Evolutionary conservation across 2,888 invertebrate species (phyloP), one percentile per base, ranked within the genome.

Genomic region (Pseudococcus longispinus): DNA sequence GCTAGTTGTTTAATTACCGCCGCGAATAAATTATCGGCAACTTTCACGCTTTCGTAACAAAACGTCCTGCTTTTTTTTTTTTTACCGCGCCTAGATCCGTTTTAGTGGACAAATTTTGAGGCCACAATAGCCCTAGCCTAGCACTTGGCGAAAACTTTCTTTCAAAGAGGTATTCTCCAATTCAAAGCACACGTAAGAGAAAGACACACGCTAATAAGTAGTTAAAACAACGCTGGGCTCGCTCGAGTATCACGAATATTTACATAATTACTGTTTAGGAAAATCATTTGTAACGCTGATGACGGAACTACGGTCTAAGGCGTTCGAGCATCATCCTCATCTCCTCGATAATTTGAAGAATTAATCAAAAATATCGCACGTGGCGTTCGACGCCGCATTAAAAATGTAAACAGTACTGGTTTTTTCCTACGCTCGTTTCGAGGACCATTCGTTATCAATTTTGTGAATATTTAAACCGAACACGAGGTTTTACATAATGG

Each of bases 41-140:
- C 77, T 80, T 80, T 80, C 77, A 80, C 77, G 77, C 77, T 80
- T 80, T 80, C 77, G 42, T 80, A 32, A 80, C 37, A 20, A n/a
- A 42, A 6, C 42, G 13, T 42, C 60, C 60, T 18, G 13, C n/a
- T 70, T 4, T 11, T 18, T 6, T 74, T 74, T 74, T 37, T 74
- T 4, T 32, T 32, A 29, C 15, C 15, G 60, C 70, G 11, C 18
- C 29, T 2, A 70, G 20, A 32, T 37, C 42, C 77, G 42, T 20
- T 20, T n/a, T 42, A 4, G 23, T 80, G 77, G 18, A 60, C 23
- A 60, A 60, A 11, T 23, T 60, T 60, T 23, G 60, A 60, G 23
- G 20, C 60, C 11, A 60, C 23, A 23, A 23, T n/a, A 37, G 37
- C 37, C 9, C 37, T 37, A 37, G 37, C 37, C n/a, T n/a, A 37